A percentile compares a stretch with the other conserved stretches of the same genome.
Evolutionary conservation across 2,797 vertebrate genomes (phyloP).

Genomic region (Hoplostethus mediterraneus): DNA sequence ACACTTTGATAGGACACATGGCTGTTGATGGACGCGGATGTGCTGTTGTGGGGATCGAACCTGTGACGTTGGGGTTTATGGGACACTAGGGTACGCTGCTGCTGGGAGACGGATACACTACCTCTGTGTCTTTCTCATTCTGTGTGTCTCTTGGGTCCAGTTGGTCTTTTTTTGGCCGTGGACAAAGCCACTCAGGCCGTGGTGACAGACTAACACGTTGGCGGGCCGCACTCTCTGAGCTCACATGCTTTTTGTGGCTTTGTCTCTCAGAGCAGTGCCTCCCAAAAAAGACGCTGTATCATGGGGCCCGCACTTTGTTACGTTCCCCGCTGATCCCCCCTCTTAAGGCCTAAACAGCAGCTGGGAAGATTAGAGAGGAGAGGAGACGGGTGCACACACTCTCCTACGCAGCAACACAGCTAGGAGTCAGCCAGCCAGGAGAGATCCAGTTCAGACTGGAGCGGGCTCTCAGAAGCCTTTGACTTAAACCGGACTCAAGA

Average conservation of each 20-base stretch:
- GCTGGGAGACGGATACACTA: neutral
- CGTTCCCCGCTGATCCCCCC: constrained; percentile 84
- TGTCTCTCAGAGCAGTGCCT: constrained; percentile 89
- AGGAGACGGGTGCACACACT: constrained; percentile 46
- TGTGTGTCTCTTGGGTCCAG: constrained; percentile 27
- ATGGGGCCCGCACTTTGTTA: constrained; percentile 86
- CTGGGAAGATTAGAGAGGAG: constrained; percentile 85
- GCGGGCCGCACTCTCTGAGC: constrained; percentile 86
- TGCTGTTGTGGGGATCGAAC: neutral
- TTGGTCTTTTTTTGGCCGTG: constrained; percentile 89
- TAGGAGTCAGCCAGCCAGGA: constrained; percentile 9
- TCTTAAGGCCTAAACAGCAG: constrained; percentile 91
- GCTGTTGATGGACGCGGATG: neutral
- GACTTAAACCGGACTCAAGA: constrained; percentile 10
- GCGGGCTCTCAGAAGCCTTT: constrained; percentile 19
- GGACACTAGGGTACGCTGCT: neutral
- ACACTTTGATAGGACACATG: neutral
- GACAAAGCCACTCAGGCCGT: constrained; percentile 85
- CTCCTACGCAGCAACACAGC: constrained; percentile 33
- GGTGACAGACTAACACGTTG: constrained; percentile 78
- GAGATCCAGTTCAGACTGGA: constrained; percentile 54
- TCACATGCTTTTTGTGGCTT: constrained; percentile 94
- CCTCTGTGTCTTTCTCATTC: constrained; percentile 30
- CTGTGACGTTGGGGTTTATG: neutral
- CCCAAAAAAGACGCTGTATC: constrained; percentile 94